Evolutionary conservation across 2,797 vertebrate genomes (phyloP).

Genomic region (Apodemus agrarius): DNA sequence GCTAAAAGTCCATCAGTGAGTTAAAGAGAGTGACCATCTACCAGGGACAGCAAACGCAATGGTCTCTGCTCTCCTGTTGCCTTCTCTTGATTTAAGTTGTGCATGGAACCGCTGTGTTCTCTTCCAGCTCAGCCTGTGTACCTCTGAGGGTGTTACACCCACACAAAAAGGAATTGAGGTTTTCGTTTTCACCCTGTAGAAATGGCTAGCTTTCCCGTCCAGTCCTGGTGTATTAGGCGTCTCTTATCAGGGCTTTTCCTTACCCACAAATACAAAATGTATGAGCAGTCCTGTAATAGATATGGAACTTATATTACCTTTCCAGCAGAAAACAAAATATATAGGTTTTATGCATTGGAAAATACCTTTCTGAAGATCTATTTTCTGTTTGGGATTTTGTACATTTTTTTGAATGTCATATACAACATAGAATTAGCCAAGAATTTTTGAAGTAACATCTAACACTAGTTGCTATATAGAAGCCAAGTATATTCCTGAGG

Average conservation of each 20-base stretch:
- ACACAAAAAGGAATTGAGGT: slow-evolving; percentile 7
- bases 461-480: not conserved
- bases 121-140: not conserved
- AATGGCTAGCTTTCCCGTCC: not conserved
- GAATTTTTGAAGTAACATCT: not conserved
- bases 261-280: slow-evolving; percentile 23
- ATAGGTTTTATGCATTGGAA: not conserved
- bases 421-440: slow-evolving; percentile 25
- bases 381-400: not conserved
- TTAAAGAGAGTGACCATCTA: not conserved
- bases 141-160: slow-evolving; percentile 5
- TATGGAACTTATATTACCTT: not conserved
- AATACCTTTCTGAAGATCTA: not conserved
- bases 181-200: not conserved
- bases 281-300: not conserved
- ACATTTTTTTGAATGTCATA: slow-evolving; percentile 21
- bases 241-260: not conserved
- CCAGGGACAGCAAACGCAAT: not conserved
- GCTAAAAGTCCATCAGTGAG: not conserved
- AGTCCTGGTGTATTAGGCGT: not conserved
- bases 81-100: not conserved
- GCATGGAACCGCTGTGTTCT: not conserved
- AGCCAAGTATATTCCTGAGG: not conserved
- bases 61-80: not conserved
- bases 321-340: not conserved